Percentiles rank a stretch among this genome's conserved stretches.
Evolutionary conservation across 2,888 invertebrate genomes (phyloP).

Genomic region (Ectemnius lituratus): DNA sequence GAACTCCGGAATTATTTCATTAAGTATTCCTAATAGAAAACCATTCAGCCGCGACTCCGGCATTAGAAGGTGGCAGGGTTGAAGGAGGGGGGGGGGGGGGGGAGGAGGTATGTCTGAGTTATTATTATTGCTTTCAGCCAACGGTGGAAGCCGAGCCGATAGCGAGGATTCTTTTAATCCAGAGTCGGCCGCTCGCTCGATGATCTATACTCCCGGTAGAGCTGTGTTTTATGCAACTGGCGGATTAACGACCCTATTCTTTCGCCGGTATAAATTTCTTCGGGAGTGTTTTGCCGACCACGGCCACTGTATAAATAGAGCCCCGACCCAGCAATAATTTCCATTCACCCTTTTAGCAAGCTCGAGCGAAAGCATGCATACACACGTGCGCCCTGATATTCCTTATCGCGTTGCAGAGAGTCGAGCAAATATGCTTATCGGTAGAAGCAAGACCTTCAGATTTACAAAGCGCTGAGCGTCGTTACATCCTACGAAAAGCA

Average conservation of each 20-base stretch:
- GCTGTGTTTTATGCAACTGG: neutral
- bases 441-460: no score
- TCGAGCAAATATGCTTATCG: no score
- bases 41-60: slow-evolving; percentile 44
- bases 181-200: neutral
- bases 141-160: neutral
- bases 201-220: neutral
- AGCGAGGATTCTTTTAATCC: slow-evolving; percentile 4
- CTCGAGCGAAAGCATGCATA: neutral
- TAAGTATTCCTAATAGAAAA: slow-evolving; percentile 53
- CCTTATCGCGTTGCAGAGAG: no score
- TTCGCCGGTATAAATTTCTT: slow-evolving; percentile 6
- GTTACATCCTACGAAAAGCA: no score
- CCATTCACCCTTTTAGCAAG: neutral
- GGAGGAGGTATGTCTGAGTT: no score
- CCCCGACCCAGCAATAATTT: neutral
- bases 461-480: no score
- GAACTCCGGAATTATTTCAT: slow-evolving; percentile 54
- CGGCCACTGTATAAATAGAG: no score
- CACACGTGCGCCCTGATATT: neutral
- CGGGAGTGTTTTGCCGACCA: neutral
- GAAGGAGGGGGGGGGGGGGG: no score
- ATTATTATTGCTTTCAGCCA: neutral
- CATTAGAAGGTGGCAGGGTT: neutral
- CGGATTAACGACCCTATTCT: slow-evolving; percentile 1